These are phyloP conservation scores for Tortricodes alternella DNA, from an alignment of 2,888 invertebrate species.

Conservation along the genomic window DNA sequence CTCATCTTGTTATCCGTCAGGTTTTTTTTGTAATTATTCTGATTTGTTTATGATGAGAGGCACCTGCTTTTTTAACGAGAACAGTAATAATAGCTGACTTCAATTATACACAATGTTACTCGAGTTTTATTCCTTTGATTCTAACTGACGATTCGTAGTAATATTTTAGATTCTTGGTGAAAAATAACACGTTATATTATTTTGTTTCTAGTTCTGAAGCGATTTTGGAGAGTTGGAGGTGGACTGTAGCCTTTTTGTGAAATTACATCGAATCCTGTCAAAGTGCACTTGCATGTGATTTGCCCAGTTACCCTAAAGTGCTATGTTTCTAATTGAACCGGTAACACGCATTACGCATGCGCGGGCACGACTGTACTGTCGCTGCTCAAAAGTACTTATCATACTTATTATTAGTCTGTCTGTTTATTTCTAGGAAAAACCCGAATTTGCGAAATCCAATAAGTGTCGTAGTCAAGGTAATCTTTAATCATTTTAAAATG, in stretches of 20 bases:
- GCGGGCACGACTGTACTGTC: conserved; percentile 4
- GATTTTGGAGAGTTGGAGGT: no score
- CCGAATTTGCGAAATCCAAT: no score
- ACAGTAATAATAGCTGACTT: no score
- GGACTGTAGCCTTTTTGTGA: neutral
- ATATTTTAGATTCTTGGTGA: no score
- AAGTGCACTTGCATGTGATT: conserved; percentile 1
- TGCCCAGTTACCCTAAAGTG: neutral
- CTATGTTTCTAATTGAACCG: neutral
- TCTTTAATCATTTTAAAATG: no score
- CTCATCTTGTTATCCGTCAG: conserved; percentile 4
- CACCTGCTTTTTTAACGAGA: neutral
- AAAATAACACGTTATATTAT: no score
- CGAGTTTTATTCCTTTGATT: no score
- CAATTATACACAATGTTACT: no score
- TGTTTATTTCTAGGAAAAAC: no score
- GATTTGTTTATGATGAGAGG: conserved; percentile 10
- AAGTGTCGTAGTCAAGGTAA: no score
- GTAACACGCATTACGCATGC: conserved; percentile 8
- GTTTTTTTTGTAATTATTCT: conserved; percentile 25
- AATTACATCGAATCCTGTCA: neutral
- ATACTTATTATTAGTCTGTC: neutral
- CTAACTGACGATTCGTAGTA: no score
- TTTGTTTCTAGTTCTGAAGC: no score
- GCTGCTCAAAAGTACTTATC: neutral